Conservation (phyloP, 2,888 invertebrate genomes). For the Scaptomyza flava region DNA sequence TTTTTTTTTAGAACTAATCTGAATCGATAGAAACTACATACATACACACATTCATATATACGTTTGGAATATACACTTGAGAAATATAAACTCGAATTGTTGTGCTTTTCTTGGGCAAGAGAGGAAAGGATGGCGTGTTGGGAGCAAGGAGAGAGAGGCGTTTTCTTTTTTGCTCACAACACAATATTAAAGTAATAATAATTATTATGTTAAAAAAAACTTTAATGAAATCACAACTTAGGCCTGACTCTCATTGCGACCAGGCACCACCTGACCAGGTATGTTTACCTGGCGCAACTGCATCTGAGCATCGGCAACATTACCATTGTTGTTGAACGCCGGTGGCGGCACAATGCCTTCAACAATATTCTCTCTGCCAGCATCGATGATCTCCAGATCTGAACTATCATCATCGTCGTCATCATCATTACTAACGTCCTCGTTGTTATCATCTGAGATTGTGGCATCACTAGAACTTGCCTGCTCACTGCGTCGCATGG, state of each 20-base stretch:
- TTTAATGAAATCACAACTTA: conserved; percentile 68
- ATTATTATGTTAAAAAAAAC: conserved; percentile 36
- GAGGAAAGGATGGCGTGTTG: conserved; percentile 4
- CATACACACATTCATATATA: neutral
- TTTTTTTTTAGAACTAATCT: neutral
- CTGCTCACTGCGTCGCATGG: conserved; percentile 78
- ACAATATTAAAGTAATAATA: conserved; percentile 29
- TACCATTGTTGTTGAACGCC: conserved; percentile 68
- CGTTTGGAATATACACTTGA: neutral
- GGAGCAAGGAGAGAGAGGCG: conserved; percentile 1
- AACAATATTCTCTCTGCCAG: conserved; percentile 44
- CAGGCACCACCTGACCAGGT: conserved; percentile 67
- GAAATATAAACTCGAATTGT: conserved; percentile 15
- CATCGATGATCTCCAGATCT: conserved; percentile 70
- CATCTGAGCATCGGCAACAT: conserved; percentile 48
- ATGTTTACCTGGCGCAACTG: conserved; percentile 54
- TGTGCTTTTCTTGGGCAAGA: conserved; percentile 32
- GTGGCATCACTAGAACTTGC: conserved; percentile 4
- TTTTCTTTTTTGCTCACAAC: conserved; percentile 47
- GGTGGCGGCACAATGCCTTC: conserved; percentile 66
- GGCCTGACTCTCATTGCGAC: conserved; percentile 76
- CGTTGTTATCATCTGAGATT: conserved; percentile 31
- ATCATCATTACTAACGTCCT: conserved; percentile 12
- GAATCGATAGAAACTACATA: neutral
- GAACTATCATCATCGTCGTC: conserved; percentile 28